Percentiles rank a stretch among this genome's conserved stretches.
Conservation (phyloP, 2,797 vertebrate species). For the Myotis planiceps region DNA sequence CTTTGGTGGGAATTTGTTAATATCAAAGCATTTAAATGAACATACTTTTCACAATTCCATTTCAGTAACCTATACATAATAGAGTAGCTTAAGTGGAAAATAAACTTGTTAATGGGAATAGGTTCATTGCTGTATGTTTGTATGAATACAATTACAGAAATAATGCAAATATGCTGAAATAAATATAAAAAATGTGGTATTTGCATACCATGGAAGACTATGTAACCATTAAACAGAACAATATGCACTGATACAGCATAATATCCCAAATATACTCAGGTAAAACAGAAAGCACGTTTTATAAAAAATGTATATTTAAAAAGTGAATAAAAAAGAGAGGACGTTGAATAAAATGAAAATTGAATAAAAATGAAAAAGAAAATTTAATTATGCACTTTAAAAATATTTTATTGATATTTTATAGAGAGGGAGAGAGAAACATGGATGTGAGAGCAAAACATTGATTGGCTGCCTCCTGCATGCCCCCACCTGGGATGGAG, state of each 20-base stretch:
- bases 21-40: conserved; percentile 1
- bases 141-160: neutral
- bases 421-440: neutral
- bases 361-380: neutral
- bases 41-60: neutral
- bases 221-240: neutral
- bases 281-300: neutral
- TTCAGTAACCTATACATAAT: neutral
- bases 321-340: neutral
- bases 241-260: neutral
- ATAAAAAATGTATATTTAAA: neutral
- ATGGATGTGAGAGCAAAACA: neutral
- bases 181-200: neutral
- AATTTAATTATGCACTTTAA: neutral
- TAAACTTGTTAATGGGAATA: neutral
- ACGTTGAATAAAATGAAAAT: neutral
- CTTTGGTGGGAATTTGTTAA: neutral
- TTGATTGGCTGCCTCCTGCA: neutral
- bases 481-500: neutral
- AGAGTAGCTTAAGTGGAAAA: neutral
- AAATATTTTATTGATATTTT: neutral
- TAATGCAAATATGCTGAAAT: neutral
- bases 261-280: neutral
- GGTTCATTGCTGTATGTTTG: neutral
- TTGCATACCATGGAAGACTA: neutral